Evolutionary conservation across 2,113 vertebrate species (phyloP).

Genomic region (Lycaon pictus): DNA sequence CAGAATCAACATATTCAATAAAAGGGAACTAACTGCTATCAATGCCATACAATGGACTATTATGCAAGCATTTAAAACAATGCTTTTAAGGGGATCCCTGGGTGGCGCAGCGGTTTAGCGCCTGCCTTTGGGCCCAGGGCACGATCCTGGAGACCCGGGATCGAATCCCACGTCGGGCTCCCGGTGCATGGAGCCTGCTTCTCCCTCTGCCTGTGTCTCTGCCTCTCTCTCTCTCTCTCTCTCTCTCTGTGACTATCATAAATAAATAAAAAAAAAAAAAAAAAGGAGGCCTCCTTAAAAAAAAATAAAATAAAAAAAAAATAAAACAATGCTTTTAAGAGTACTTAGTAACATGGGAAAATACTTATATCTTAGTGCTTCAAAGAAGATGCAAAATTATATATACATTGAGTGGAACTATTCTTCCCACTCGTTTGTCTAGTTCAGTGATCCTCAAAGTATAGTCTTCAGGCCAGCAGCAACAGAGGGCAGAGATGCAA

Average conservation of each 20-base stretch:
- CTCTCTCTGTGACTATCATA: no score
- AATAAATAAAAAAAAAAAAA: no score
- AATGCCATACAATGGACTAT: neutral
- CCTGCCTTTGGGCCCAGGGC: no score
- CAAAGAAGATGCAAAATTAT: neutral
- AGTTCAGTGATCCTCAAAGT: neutral
- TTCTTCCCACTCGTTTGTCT: neutral
- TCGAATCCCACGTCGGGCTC: no score
- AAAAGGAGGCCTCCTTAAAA: no score
- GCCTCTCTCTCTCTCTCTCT: no score
- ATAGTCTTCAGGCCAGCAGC: neutral
- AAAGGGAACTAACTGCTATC: neutral
- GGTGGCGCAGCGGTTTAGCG: no score
- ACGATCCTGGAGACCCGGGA: no score
- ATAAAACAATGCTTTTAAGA: conserved; percentile 4
- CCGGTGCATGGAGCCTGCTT: no score
- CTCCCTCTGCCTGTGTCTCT: no score
- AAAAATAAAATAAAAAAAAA: no score
- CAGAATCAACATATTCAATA: neutral
- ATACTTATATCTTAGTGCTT: neutral
- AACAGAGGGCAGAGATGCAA: neutral
- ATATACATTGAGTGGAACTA: neutral
- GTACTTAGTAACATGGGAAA: neutral
- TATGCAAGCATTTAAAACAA: neutral
- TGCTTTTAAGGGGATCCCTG: neutral